Percentiles rank a stretch among this genome's conserved stretches.
Evolutionary conservation across 2,113 vertebrate species (phyloP).

Genomic region (Gila orcuttii): DNA sequence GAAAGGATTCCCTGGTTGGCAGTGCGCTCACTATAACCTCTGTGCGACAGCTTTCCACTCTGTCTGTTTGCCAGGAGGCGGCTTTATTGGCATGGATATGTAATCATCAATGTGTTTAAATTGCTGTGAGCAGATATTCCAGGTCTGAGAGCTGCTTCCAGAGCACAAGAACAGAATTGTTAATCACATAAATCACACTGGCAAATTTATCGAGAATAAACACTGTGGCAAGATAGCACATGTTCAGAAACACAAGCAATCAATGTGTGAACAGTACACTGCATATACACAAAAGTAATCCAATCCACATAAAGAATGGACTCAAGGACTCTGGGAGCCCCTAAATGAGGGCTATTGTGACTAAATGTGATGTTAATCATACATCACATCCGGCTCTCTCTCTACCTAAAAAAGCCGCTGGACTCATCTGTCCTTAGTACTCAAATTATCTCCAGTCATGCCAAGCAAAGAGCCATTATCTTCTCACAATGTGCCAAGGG

Average conservation of each 20-base stretch:
- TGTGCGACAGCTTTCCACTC: constrained; percentile 29
- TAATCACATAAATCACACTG: constrained; percentile 23
- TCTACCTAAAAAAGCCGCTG: constrained; percentile 41
- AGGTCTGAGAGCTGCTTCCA: constrained; percentile 22
- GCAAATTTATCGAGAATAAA: background rate
- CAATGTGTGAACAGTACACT: background rate
- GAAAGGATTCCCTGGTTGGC: constrained; percentile 25
- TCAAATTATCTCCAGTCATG: constrained; percentile 50
- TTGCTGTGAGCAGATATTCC: constrained; percentile 10
- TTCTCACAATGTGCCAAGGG: constrained; percentile 44
- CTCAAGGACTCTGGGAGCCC: background rate
- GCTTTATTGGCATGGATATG: constrained; percentile 21
- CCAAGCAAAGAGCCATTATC: constrained; percentile 56
- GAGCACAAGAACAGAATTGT: background rate
- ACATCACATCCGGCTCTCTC: constrained; percentile 34
- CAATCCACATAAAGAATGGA: background rate
- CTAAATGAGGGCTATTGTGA: background rate
- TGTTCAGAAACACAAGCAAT: background rate
- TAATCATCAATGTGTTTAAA: constrained; percentile 16
- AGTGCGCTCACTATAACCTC: constrained; percentile 15
- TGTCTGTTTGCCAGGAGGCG: constrained; percentile 37
- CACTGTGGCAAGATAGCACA: background rate
- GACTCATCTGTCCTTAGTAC: constrained; percentile 48
- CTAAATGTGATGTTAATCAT: constrained; percentile 15
- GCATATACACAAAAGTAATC: background rate